phyloP scores from a whole-genome alignment of 2,797 vertebrate genomes.

The Onychomys torridus region DNA sequence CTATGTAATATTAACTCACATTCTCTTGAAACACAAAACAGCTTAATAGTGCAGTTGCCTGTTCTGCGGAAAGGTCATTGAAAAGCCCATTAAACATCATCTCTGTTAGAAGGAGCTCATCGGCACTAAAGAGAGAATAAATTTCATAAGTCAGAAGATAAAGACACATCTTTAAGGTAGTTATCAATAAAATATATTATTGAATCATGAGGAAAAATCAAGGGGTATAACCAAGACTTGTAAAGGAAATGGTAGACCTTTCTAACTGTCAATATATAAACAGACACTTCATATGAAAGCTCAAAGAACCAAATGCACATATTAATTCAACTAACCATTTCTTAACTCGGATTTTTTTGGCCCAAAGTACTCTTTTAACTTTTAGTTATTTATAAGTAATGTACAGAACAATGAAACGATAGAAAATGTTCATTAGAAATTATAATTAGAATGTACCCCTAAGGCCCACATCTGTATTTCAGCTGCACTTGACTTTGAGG shows the following conservation, averaged over 20 bases:
- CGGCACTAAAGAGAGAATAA: constrained; percentile 88
- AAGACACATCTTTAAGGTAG: background rate
- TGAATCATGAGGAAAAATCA: constrained; percentile 9
- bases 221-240: background rate
- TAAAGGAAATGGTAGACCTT: background rate
- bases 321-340: background rate
- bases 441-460: background rate
- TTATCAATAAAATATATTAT: constrained; percentile 34
- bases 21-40: constrained; percentile 99
- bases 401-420: background rate
- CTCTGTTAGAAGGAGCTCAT: constrained; percentile 97
- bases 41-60: constrained; percentile 96
- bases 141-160: constrained; percentile 2
- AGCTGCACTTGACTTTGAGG: background rate
- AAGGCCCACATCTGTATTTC: background rate
- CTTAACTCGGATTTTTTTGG: background rate
- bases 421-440: background rate
- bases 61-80: constrained; percentile 96
- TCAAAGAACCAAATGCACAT: background rate
- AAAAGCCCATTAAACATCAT: constrained; percentile 99
- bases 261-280: background rate
- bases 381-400: background rate
- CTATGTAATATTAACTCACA: constrained; percentile 86
- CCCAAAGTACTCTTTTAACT: background rate
- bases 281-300: background rate